These are phyloP conservation scores for Hylomyscus alleni DNA, from an alignment of 2,797 vertebrate species.

Conservation along the genomic window DNA sequence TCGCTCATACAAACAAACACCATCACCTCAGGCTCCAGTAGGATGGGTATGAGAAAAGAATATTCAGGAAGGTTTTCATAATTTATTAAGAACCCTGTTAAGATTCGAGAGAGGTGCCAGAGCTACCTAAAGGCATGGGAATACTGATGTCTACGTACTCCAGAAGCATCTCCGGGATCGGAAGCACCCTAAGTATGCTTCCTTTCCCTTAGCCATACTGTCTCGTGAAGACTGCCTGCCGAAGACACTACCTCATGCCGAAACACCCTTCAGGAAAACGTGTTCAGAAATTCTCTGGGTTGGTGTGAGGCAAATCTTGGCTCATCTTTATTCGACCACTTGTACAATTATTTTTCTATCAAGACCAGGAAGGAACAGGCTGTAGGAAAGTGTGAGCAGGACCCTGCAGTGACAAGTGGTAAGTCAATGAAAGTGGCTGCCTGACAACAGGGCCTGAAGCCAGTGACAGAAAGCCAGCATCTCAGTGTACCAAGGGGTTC, in stretches of 20 bases:
- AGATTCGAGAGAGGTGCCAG: slow-evolving; percentile 18
- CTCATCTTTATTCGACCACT: neutral
- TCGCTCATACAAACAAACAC: neutral
- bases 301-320: neutral
- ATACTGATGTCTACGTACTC: neutral
- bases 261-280: neutral
- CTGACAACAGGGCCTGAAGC: neutral
- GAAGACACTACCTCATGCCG: neutral
- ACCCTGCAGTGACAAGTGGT: neutral
- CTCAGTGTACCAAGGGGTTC: rapidly evolving
- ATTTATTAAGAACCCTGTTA: slow-evolving; percentile 36
- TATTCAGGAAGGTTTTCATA: slow-evolving; percentile 33
- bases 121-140: neutral
- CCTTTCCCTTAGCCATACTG: neutral
- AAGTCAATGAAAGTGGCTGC: neutral
- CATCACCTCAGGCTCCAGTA: neutral
- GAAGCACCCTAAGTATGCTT: neutral
- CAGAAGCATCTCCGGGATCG: neutral
- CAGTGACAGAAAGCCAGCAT: neutral
- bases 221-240: neutral
- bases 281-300: neutral
- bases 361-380: neutral
- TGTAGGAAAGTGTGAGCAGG: neutral
- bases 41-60: neutral
- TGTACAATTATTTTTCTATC: neutral